Conservation (phyloP, 1,140 invertebrate genomes). For the Antheraea mylitta region DNA sequence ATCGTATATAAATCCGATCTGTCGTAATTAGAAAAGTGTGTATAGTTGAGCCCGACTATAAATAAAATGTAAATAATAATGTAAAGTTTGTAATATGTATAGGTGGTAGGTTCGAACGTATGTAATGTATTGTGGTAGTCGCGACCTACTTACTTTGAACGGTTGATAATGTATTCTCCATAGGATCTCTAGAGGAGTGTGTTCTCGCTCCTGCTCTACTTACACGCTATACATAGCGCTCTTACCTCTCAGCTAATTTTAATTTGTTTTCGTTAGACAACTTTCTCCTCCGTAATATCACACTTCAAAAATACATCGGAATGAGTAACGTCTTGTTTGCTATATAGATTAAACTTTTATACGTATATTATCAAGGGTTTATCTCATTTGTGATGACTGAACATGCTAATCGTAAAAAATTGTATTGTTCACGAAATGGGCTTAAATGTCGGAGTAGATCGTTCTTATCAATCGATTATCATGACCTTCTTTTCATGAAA, state of each 20-base stretch:
- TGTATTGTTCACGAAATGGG: too few species aligned
- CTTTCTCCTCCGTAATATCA: background rate
- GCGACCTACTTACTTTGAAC: slow-evolving; percentile 24
- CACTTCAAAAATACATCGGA: background rate
- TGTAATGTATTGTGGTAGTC: background rate
- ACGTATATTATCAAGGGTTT: too few species aligned
- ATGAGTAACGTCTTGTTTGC: background rate
- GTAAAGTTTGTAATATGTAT: background rate
- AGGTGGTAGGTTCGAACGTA: background rate
- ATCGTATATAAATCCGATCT: too few species aligned
- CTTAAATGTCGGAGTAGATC: too few species aligned
- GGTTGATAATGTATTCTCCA: slow-evolving; percentile 23
- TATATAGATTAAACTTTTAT: background rate
- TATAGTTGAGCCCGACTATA: background rate
- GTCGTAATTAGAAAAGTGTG: background rate
- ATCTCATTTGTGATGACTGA: too few species aligned
- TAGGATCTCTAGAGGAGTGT: slow-evolving; percentile 36
- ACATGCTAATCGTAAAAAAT: too few species aligned
- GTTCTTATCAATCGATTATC: too few species aligned
- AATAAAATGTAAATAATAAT: background rate
- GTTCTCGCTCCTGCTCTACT: slow-evolving; percentile 36
- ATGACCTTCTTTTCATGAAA: too few species aligned
- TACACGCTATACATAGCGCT: slow-evolving; percentile 31
- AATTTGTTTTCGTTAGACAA: background rate
- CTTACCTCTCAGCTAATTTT: slow-evolving; percentile 7